Base-by-base conservation (phyloP, 2,888 invertebrate species). In the Fragum fragum region DNA sequence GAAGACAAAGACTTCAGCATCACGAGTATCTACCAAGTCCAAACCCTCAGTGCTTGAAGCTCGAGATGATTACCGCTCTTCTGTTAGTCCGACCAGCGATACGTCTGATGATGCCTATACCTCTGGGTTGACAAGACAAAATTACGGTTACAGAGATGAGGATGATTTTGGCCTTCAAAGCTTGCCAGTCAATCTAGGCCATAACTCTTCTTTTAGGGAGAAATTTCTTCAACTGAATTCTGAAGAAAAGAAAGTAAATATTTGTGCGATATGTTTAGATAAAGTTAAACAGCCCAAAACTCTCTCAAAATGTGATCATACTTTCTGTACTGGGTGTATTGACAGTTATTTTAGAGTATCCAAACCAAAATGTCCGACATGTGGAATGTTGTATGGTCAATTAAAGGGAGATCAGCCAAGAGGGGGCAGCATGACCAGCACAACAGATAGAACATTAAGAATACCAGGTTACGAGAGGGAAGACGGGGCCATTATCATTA, bases 341-440 rank as follows among this genome's bases (percentile, higher is more conserved):
- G 87, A 87, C 21, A 76, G 87, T 18, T 82, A 80, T 47, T 91
- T 92, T 63, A 36, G 55, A 14, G 71, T 47, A 11, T 76, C 83
- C 61, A 90, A 91, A 71, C 89, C 90, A 14, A 83, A 86, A 7
- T 93, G 93, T 76, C 93, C 93, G 6, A 79, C 88, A 0, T 93
- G 93, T 83, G 87, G 88, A 16, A 83, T 73, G 0, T 59, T 91
- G 28, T 92, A 90, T 82, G 93, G 91, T 3, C 69, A 76, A 18
- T 55, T 91, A 53, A 82, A 53, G 21, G 93, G 93, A 18, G 89
- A 90, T 76, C 92, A 93, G 81, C 93, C 93, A 5, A 52, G 61
- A 53, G 76, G 83, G n/a, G 93, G 92, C 0, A 81, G 21, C 14
- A 93, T 92, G 89, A 72, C 69, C 0, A 57, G 80, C 29, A 72